These are phyloP conservation scores for Entomobrya proxima DNA, from an alignment of 2,888 invertebrate genomes.

Conservation along the genomic window DNA sequence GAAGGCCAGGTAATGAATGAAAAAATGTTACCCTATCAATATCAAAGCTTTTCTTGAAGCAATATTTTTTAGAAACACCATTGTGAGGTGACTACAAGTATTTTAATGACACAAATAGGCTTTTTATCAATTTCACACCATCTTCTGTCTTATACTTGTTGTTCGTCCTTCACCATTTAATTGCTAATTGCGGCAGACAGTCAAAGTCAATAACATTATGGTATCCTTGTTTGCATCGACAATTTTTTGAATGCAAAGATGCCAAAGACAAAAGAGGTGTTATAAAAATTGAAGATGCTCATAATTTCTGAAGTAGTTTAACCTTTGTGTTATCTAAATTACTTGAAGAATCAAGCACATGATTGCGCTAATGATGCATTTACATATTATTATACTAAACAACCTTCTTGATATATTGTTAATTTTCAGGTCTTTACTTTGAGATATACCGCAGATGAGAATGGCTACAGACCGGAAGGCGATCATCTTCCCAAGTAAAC, in stretches of 20 bases:
- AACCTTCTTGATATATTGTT: not conserved
- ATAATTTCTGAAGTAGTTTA: no score
- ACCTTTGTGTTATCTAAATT: not conserved
- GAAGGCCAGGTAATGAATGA: constrained; percentile 67
- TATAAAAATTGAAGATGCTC: no score
- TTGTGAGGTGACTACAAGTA: not conserved
- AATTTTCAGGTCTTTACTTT: constrained; percentile 65
- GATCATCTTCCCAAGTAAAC: constrained; percentile 68
- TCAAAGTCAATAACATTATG: no score
- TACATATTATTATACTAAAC: not conserved
- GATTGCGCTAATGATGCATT: not conserved
- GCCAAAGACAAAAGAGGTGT: no score
- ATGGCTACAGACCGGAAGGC: constrained; percentile 71
- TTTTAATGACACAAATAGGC: not conserved
- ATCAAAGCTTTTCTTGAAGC: not conserved
- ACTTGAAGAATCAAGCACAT: not conserved
- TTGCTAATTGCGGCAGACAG: constrained; percentile 28
- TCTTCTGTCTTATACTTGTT: constrained; percentile 10
- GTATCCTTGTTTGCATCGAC: no score
- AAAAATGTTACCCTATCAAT: no score
- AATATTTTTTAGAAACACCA: not conserved
- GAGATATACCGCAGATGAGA: constrained; percentile 72
- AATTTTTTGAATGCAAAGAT: no score
- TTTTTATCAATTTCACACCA: constrained; percentile 15
- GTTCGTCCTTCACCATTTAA: not conserved